Evolutionary conservation across 2,113 vertebrate genomes (phyloP).

Genomic region (Felis chaus): DNA sequence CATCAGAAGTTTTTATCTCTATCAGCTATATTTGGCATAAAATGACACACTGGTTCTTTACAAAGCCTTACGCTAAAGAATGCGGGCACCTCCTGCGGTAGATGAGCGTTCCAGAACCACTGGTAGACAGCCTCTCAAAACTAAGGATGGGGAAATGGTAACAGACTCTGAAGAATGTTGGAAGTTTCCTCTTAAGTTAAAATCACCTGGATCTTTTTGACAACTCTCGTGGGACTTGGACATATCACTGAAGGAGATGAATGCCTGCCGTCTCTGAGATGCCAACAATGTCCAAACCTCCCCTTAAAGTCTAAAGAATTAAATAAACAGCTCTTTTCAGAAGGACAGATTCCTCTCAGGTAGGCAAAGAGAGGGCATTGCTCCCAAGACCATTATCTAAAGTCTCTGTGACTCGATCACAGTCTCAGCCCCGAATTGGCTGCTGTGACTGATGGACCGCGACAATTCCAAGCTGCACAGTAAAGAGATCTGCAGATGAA

Average conservation of each 20-base stretch:
- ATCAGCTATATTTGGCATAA: not conserved
- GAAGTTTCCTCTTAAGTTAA: not conserved
- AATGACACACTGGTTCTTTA: not conserved
- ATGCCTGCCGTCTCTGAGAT: slow-evolving; percentile 22
- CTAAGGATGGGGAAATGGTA: not conserved
- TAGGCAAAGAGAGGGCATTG: slow-evolving; percentile 69
- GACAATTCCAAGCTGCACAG: slow-evolving; percentile 41
- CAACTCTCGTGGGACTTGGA: not conserved
- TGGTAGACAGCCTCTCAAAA: not conserved
- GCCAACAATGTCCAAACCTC: slow-evolving; percentile 64
- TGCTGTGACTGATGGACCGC: slow-evolving; percentile 60
- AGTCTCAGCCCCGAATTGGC: not conserved
- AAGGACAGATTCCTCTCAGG: slow-evolving; percentile 43
- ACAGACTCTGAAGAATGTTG: not conserved
- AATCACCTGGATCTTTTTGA: slow-evolving; percentile 15
- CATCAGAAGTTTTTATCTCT: not conserved
- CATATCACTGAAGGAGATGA: not conserved
- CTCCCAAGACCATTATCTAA: slow-evolving; percentile 56
- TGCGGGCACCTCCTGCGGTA: not conserved
- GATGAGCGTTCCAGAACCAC: not conserved
- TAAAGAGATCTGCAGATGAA: slow-evolving; percentile 66
- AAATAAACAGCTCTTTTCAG: slow-evolving; percentile 71
- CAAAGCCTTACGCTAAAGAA: not conserved
- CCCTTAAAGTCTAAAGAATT: slow-evolving; percentile 48
- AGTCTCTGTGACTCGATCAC: slow-evolving; percentile 63